Conservation (phyloP, 1,140 invertebrate species). For the Pachyrhynchus sulphureomaculatus region DNA sequence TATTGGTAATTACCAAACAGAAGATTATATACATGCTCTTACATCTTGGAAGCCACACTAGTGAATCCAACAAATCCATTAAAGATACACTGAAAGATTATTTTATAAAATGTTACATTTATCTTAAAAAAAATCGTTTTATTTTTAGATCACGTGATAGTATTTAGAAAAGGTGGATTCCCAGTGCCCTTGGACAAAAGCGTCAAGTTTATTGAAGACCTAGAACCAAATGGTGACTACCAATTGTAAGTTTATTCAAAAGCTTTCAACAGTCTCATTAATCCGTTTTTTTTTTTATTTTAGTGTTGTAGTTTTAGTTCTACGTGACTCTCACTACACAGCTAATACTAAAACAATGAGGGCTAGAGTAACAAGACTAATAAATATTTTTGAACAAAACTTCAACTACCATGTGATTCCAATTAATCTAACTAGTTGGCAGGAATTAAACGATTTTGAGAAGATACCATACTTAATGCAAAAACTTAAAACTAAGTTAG, state of each 20-base stretch:
- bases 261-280: no score
- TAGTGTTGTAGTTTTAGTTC: conserved; percentile 53
- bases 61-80: no score
- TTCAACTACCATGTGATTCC: conserved; percentile 49
- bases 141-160: conserved; percentile 56
- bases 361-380: conserved; percentile 41
- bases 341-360: conserved; percentile 49
- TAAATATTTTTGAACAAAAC: conserved; percentile 51
- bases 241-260: conserved; percentile 54
- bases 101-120: no score
- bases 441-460: conserved; percentile 51
- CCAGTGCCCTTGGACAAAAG: conserved; percentile 52
- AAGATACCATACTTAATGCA: conserved; percentile 56
- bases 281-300: conserved; percentile 45
- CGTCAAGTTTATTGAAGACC: conserved; percentile 48
- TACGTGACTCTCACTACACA: conserved; percentile 47
- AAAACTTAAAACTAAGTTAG: conserved; percentile 44
- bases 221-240: conserved; percentile 48
- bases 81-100: no score
- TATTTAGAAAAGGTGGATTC: conserved; percentile 56
- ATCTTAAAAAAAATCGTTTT: no score
- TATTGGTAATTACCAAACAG: no score
- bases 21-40: no score
- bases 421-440: conserved; percentile 51
- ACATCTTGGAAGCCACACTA: no score